These are phyloP conservation scores for Mormyrus lacerda DNA, from an alignment of 2,113 vertebrate species.

Conservation along the genomic window DNA sequence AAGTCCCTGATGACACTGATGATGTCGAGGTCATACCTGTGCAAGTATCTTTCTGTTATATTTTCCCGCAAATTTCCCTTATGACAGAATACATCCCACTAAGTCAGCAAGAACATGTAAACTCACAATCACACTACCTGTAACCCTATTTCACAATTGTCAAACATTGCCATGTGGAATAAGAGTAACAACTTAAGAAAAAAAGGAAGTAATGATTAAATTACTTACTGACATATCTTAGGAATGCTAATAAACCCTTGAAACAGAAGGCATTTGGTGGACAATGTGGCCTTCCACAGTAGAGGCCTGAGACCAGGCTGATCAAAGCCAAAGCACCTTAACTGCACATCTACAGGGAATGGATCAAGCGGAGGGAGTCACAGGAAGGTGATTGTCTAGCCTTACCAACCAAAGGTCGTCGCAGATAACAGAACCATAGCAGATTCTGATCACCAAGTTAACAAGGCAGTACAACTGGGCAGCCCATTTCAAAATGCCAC, in stretches of 20 bases:
- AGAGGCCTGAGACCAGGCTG: conserved; percentile 15
- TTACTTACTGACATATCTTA: neutral
- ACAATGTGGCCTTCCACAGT: conserved; percentile 21
- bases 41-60: neutral
- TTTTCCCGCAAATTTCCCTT: neutral
- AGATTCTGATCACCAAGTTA: conserved; percentile 11
- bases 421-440: conserved; percentile 37
- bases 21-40: neutral
- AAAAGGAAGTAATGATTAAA: neutral
- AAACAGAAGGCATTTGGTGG: neutral
- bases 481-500: conserved; percentile 25
- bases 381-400: conserved; percentile 30
- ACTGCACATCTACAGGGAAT: conserved; percentile 26
- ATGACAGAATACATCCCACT: neutral
- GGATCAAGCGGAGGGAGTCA: conserved; percentile 15
- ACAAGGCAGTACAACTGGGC: conserved; percentile 4
- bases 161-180: neutral
- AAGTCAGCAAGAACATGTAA: neutral
- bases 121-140: neutral
- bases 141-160: neutral
- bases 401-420: conserved; percentile 19
- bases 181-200: neutral
- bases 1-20: neutral
- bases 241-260: neutral
- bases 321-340: conserved; percentile 31